Percentiles rank a stretch among this genome's conserved stretches.
Evolutionary conservation across 2,797 vertebrate species (phyloP).

Genomic region (Pteronotus mesoamericanus): DNA sequence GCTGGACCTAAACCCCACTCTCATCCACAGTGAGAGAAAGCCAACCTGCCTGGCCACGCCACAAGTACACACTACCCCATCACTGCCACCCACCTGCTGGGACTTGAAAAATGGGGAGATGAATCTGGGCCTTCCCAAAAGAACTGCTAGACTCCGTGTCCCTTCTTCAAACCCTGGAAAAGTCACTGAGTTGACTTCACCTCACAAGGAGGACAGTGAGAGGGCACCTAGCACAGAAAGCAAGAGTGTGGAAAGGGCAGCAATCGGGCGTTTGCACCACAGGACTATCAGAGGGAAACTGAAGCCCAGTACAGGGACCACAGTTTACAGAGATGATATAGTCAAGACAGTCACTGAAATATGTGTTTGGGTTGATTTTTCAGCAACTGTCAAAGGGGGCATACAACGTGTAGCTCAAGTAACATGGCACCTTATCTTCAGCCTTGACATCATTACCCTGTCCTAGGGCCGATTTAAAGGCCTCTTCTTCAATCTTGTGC

Average conservation of each 20-base stretch:
- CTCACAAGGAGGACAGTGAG: not conserved
- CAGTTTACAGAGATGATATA: not conserved
- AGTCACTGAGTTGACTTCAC: not conserved
- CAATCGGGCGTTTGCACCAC: not conserved
- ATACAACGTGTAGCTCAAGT: not conserved
- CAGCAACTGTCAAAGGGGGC: not conserved
- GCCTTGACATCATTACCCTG: not conserved
- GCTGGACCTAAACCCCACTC: not conserved
- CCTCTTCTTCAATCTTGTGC: not conserved
- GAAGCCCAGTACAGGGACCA: not conserved
- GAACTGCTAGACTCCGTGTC: not conserved
- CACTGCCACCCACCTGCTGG: not conserved
- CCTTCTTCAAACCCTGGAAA: not conserved
- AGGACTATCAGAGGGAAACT: not conserved
- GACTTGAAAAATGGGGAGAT: not conserved
- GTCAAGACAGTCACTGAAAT: not conserved
- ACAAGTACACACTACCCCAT: not conserved
- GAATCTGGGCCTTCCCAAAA: not conserved
- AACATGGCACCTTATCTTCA: not conserved
- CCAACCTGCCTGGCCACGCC: not conserved
- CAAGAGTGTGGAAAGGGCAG: not conserved
- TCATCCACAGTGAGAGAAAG: not conserved
- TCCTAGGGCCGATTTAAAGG: not conserved
- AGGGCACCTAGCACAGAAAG: not conserved
- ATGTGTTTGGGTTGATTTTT: not conserved